Percentiles rank a stretch among this genome's conserved stretches.
Evolutionary conservation across 2,888 invertebrate species (phyloP).

Genomic region (Nezara viridula): DNA sequence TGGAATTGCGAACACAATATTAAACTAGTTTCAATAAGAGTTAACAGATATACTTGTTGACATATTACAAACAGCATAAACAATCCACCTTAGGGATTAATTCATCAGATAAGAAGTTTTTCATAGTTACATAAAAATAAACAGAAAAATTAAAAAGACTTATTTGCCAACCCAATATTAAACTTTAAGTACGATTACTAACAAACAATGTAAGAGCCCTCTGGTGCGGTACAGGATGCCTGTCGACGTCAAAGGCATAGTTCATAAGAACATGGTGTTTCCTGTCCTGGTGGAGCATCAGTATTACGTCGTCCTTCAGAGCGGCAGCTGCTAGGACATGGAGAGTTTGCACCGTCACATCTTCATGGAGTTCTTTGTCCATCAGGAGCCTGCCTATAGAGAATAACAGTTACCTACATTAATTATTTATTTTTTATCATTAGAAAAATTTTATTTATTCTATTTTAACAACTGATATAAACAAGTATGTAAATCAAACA

Average conservation of each 20-base stretch:
- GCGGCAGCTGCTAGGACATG: constrained; percentile 83
- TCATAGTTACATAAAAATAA: too few species aligned
- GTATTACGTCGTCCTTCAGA: constrained; percentile 89
- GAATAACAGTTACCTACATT: neutral
- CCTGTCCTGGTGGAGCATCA: constrained; percentile 91
- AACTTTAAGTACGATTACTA: constrained; percentile 70
- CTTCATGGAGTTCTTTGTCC: constrained; percentile 74
- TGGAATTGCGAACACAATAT: too few species aligned
- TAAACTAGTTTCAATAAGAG: too few species aligned
- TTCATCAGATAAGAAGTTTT: too few species aligned
- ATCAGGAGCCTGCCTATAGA: constrained; percentile 75
- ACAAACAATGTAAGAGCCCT: constrained; percentile 85
- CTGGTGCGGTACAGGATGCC: constrained; percentile 81
- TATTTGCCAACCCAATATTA: too few species aligned
- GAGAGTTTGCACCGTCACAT: constrained; percentile 77
- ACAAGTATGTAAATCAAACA: too few species aligned
- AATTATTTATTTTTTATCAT: neutral
- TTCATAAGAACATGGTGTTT: constrained; percentile 90
- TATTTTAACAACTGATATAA: too few species aligned
- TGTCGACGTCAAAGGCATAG: constrained; percentile 85
- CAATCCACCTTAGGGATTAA: too few species aligned
- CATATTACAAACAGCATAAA: too few species aligned
- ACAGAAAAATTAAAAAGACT: too few species aligned
- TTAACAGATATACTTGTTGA: too few species aligned
- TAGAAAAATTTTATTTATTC: too few species aligned